A percentile compares a stretch with the other conserved stretches of the same genome.
Conservation (phyloP, 2,888 invertebrate genomes). For the Acanthosepion esculentum region DNA sequence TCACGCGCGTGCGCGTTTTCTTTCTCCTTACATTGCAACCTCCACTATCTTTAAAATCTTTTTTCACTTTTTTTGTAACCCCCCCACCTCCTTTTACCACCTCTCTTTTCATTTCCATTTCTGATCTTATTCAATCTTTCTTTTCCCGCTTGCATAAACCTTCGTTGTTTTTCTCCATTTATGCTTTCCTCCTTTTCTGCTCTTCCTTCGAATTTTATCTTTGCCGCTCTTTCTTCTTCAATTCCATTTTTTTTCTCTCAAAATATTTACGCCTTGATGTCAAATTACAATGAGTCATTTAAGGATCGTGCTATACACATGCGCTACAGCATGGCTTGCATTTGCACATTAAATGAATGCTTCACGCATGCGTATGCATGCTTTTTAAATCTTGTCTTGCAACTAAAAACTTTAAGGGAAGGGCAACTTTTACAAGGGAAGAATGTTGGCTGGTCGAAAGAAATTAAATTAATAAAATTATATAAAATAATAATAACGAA, state of each 20-base stretch:
- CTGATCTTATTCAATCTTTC: too few species aligned
- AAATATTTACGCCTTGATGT: conserved; percentile 21
- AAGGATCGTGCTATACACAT: conserved; percentile 25
- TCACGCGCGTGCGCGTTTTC: background rate
- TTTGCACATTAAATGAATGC: background rate
- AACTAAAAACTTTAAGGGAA: background rate
- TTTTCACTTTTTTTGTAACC: background rate
- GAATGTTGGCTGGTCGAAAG: background rate
- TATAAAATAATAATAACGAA: background rate
- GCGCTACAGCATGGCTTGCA: background rate
- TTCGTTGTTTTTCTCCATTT: too few species aligned
- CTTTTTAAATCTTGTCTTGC: background rate
- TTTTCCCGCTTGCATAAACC: too few species aligned
- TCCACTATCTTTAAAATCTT: background rate
- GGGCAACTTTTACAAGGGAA: background rate
- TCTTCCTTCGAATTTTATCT: background rate
- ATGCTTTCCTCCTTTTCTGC: background rate
- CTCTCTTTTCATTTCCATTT: background rate
- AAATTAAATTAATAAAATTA: background rate
- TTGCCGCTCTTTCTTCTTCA: background rate
- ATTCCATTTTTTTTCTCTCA: background rate
- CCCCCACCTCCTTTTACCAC: background rate
- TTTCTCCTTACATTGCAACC: background rate
- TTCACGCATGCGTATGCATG: background rate
- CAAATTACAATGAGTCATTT: conserved; percentile 22